Evolutionary conservation across 2,888 invertebrate genomes (phyloP), one percentile per base, ranked within the genome.

Genomic region (Sarcophaga carnaria): DNA sequence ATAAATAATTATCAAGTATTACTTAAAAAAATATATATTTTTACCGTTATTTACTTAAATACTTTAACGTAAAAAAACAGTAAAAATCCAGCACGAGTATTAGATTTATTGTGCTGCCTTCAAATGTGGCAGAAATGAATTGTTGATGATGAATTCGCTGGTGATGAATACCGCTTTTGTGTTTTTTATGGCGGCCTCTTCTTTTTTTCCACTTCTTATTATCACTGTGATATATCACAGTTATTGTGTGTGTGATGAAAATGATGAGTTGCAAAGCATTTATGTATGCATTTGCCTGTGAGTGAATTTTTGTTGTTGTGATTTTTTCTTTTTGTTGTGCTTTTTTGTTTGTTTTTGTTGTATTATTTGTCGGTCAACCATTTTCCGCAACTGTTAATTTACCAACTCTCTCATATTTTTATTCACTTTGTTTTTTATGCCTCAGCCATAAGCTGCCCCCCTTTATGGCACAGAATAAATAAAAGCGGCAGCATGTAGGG

Each of bases 381-480:
- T 89, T 88, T 89, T 87, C 90, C 90, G 88, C 89, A 89, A 89
- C 88, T 89, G 89, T 89, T 90, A 90, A 90, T 90, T 90, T 89
- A 88, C 88, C 88, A 89, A 90, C 84, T 86, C 88, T 86, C 88
- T 84, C 72, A 80, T 72, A 85, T 80, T 79, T 80, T 79, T 81
- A 75, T 81, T 64, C 78, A 83, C 69, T 66, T 49, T 45, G 70
- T 83, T 86, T 80, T 85, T 75, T 64, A 37, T 76, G 59, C 71
- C 37, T 45, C 83, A 22, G 62, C 17, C 27, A 71, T 76, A 69
- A 64, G 69, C 78, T 60, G n/a, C 64, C 17, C 64, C 12, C 63
- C 11, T 64, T 11, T 49, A 37, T 63, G 12, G 25, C 14, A 25
- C 80, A 70, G 27, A 20, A 14, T 54, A 27, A 20, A 14, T 54